Conservation (phyloP, 1,140 invertebrate species). For the Bombus soroeensis region DNA sequence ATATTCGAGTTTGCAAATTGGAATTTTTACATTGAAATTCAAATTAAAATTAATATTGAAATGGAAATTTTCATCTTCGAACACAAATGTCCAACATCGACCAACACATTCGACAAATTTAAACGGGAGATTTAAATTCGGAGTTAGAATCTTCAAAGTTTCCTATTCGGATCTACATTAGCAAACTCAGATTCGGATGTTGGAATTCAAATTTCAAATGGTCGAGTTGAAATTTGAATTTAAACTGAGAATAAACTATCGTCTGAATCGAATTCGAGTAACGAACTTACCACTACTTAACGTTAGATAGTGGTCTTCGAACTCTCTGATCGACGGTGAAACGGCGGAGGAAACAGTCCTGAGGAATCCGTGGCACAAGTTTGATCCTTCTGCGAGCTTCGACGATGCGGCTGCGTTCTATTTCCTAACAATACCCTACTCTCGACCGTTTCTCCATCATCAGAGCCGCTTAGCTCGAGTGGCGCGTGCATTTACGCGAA, state of each 20-base stretch:
- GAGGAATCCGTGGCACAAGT: constrained; percentile 1
- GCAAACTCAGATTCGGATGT: background rate
- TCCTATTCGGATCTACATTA: no score
- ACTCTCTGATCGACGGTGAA: background rate
- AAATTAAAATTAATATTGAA: no score
- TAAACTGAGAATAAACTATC: background rate
- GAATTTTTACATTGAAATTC: no score
- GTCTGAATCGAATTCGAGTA: no score
- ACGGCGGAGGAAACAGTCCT: background rate
- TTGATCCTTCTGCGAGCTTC: constrained; percentile 3
- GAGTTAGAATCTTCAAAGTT: no score
- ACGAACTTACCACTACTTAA: background rate
- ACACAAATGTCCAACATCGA: no score
- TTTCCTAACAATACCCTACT: background rate
- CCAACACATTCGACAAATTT: no score
- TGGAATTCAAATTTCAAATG: background rate
- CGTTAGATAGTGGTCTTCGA: background rate
- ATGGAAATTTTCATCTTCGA: no score
- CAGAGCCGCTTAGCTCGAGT: background rate
- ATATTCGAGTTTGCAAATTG: no score
- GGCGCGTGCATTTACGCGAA: constrained; percentile 30
- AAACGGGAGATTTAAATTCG: no score
- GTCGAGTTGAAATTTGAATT: background rate
- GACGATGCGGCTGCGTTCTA: constrained; percentile 16
- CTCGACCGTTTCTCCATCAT: background rate